Percentiles rank a stretch among this genome's conserved stretches.
Conservation (phyloP, 2,888 invertebrate genomes). For the Hyalella azteca region DNA sequence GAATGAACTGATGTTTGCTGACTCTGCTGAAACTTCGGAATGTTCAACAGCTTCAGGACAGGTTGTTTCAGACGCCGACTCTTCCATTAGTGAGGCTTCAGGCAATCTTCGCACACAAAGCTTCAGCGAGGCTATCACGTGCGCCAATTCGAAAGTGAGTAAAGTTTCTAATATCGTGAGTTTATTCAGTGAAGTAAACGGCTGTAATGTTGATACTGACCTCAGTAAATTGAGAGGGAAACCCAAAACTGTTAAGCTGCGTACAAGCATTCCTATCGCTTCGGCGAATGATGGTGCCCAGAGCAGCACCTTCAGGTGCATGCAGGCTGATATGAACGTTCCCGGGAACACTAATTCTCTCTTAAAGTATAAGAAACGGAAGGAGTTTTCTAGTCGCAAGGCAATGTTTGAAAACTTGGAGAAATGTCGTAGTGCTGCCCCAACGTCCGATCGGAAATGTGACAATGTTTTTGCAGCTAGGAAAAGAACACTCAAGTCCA, state of each 20-base stretch:
- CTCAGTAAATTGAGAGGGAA: neutral
- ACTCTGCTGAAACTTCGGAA: neutral
- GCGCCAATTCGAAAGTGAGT: neutral
- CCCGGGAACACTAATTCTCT: constrained; percentile 14
- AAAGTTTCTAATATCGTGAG: constrained; percentile 2
- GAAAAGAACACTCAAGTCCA: neutral
- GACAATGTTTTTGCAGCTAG: neutral
- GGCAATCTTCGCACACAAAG: neutral
- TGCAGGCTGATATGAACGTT: neutral
- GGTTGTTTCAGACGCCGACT: constrained; percentile 5
- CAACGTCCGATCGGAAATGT: neutral
- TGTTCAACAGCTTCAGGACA: constrained; percentile 17
- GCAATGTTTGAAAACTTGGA: constrained; percentile 31
- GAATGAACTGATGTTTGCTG: neutral
- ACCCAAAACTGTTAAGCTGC: constrained; percentile 18
- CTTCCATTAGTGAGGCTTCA: constrained; percentile 5
- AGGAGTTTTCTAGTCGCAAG: constrained; percentile 8
- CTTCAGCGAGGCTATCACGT: neutral
- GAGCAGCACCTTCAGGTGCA: neutral
- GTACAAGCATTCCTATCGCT: neutral
- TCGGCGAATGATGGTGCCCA: neutral
- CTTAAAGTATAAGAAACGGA: constrained; percentile 21
- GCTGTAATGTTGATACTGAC: neutral
- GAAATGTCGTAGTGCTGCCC: neutral
- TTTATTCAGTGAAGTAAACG: neutral